phyloP scores from a whole-genome alignment of 1,140 invertebrate species.

The Anoplophora glabripennis region DNA sequence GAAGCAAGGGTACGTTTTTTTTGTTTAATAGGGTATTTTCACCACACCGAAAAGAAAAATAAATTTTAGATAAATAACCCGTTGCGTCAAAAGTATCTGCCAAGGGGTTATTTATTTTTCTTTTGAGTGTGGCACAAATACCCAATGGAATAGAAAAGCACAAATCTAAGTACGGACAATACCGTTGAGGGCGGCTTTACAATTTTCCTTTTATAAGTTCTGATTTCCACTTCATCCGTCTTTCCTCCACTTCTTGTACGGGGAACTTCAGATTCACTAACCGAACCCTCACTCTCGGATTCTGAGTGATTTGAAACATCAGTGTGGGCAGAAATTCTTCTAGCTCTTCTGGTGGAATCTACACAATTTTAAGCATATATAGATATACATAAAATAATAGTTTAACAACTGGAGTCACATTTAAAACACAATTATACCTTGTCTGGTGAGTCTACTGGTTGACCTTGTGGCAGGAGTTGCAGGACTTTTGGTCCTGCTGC shows the following conservation, averaged over 20 bases:
- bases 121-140: too few relatives aligned
- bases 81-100: not conserved
- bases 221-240: slow-evolving; percentile 42
- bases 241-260: slow-evolving; percentile 44
- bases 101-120: not conserved
- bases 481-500: slow-evolving; percentile 64
- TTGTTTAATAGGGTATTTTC: not conserved
- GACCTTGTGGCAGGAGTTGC: slow-evolving; percentile 51
- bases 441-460: slow-evolving; percentile 30
- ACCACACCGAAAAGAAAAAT: not conserved
- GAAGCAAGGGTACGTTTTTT: not conserved
- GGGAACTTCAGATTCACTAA: slow-evolving; percentile 43
- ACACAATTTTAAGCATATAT: not conserved
- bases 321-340: slow-evolving; percentile 57
- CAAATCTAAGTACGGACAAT: not conserved
- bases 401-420: too few relatives aligned
- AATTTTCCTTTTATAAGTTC: slow-evolving; percentile 30
- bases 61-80: not conserved
- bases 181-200: slow-evolving; percentile 18
- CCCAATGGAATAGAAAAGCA: too few relatives aligned
- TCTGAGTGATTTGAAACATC: slow-evolving; percentile 61
- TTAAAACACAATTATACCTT: slow-evolving; percentile 21
- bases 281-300: slow-evolving; percentile 51
- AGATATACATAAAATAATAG: too few relatives aligned
- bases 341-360: slow-evolving; percentile 26